Evolutionary conservation across 1,140 invertebrate genomes (phyloP).

Genomic region (Cyclargus thomasi): DNA sequence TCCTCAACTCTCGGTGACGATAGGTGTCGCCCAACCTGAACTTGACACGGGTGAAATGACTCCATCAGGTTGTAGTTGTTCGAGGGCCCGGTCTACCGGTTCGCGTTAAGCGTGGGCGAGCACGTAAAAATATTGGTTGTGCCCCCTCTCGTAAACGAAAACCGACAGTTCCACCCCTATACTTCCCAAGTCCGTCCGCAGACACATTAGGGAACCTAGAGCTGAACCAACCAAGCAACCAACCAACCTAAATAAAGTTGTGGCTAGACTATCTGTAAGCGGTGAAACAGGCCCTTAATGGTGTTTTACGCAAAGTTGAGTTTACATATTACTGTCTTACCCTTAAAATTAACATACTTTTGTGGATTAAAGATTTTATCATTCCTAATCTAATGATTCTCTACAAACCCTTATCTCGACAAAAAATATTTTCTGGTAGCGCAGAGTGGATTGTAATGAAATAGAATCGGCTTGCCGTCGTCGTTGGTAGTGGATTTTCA

Average conservation of each 20-base stretch:
- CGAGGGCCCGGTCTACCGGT: slow-evolving; percentile 33
- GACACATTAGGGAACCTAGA: slow-evolving; percentile 39
- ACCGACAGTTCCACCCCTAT: slow-evolving; percentile 30
- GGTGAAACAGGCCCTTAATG: no score
- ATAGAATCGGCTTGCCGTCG: background rate
- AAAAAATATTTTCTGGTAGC: no score
- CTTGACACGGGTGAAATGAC: slow-evolving; percentile 26
- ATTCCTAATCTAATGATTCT: no score
- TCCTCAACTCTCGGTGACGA: slow-evolving; percentile 48
- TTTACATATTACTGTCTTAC: no score
- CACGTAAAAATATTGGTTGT: slow-evolving; percentile 35
- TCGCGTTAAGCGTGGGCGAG: slow-evolving; percentile 37
- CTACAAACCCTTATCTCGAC: no score
- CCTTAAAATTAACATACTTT: no score
- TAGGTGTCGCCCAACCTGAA: slow-evolving; percentile 34
- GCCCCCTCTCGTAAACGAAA: slow-evolving; percentile 25
- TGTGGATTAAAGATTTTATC: no score
- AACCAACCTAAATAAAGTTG: no score
- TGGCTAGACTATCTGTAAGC: no score
- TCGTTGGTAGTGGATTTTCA: slow-evolving; percentile 3
- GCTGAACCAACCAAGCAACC: no score
- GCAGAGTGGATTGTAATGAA: no score
- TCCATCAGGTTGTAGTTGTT: slow-evolving; percentile 28
- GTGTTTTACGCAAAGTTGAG: no score
- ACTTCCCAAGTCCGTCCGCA: slow-evolving; percentile 35